Evolutionary conservation across 2,113 vertebrate species (phyloP), one percentile per base, ranked within the genome.

Genomic region (Catharus fuscescens): DNA sequence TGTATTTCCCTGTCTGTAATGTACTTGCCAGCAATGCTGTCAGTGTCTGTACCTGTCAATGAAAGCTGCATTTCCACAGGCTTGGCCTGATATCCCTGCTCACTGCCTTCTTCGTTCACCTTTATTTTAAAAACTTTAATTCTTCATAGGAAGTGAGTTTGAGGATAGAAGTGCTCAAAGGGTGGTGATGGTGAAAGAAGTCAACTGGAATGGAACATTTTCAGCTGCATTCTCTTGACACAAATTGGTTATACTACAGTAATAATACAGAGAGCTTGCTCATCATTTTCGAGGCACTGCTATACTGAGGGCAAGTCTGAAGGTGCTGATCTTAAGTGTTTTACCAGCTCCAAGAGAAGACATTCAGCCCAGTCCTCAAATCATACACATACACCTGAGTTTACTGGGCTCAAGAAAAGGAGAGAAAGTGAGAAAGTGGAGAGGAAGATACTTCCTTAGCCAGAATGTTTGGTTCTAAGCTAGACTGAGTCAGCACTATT

Each of bases 1-100:
- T 36, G 9, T 77, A 60, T 14, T 23, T 34, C 23, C 9, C 0
- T 31, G 54, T 10, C 56, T 57, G 6, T n/a, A 54, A 71, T 0
- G 2, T 6, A 69, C 57, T 65, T n/a, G 12, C 9, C 10, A 59
- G 48, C 6, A 57, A 21, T 3, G 12, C 2, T n/a, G 50, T 34
- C 36, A 24, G 26, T 25, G 14, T 44, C 57, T 6, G 9, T 25
- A 47, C 24, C 31, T 21, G 40, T 7, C 10, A 1, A 32, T 8
- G 24, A 62, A 84, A 83, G 29, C 3, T 64, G 44, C 14, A 28
- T 18, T 65, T 80, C n/a, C 44, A 66, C 0, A 0, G 48, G 23
- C 29, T 52, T 79, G 36, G n/a, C 19, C 5, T 16, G 14, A 20
- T 78, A 21, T 8, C 4, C 32, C 52, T 50, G 4, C 14, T 66